Percentiles rank a stretch among this genome's conserved stretches.
These are phyloP conservation scores for Ceyx melanurus DNA, from an alignment of 2,113 vertebrate species.

Conservation along the genomic window DNA sequence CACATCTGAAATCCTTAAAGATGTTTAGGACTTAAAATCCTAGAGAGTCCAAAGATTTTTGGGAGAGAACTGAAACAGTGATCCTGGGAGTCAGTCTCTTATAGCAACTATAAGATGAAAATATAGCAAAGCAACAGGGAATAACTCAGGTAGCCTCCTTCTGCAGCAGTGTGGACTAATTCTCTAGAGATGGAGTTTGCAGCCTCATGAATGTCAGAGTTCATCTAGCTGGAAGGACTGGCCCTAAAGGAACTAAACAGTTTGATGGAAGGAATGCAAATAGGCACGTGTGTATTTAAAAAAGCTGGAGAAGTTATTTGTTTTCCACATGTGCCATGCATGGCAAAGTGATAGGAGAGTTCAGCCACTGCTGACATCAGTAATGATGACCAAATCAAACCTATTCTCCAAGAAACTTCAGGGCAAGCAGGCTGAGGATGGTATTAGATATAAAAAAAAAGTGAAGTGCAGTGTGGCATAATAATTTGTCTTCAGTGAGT, in stretches of 20 bases:
- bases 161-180: background rate
- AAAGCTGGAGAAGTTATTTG: background rate
- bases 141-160: background rate
- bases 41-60: background rate
- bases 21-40: background rate
- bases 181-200: background rate
- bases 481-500: background rate
- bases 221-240: background rate
- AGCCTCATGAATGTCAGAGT: background rate
- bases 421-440: background rate
- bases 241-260: background rate
- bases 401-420: background rate
- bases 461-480: background rate
- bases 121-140: background rate
- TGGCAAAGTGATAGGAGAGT: background rate
- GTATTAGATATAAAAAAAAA: background rate
- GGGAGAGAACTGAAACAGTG: background rate
- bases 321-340: fast-evolving
- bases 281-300: background rate
- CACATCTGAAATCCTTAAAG: background rate
- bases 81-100: background rate
- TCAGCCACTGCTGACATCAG: background rate
- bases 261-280: background rate
- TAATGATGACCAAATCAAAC: background rate
- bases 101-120: background rate